A percentile compares a stretch with the other conserved stretches of the same genome.
Conservation (phyloP, 2,888 invertebrate species). For the Andrena minutula region DNA sequence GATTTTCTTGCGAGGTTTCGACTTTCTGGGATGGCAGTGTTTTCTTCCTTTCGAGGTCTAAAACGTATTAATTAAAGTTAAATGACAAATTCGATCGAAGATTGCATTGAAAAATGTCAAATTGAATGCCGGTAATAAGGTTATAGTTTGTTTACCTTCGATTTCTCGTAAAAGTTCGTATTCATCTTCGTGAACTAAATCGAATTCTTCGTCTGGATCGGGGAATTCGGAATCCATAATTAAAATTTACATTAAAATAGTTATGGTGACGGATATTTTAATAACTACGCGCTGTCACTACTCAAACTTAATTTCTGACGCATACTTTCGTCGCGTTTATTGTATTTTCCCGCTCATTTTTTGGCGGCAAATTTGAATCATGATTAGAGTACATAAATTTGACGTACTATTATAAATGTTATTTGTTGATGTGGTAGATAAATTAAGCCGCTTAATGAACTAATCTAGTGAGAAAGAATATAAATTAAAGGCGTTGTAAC, state of each 20-base stretch:
- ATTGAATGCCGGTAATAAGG: constrained; percentile 19
- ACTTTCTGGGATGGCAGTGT: not conserved
- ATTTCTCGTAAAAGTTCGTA: constrained; percentile 81
- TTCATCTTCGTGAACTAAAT: constrained; percentile 82
- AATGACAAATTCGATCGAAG: not conserved
- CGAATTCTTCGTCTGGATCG: constrained; percentile 84
- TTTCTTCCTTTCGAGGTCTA: not conserved
- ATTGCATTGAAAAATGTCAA: not conserved
- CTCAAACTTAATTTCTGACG: not conserved
- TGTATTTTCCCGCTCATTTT: constrained; percentile 31
- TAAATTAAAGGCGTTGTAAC: too few species aligned
- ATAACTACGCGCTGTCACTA: not conserved
- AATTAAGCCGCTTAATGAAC: too few species aligned
- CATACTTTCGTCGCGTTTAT: not conserved
- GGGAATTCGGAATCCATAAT: constrained; percentile 82
- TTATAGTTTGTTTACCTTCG: constrained; percentile 73
- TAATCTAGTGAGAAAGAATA: too few species aligned
- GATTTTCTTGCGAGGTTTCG: not conserved
- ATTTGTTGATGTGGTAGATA: too few species aligned
- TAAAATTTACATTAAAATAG: constrained; percentile 1
- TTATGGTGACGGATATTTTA: not conserved
- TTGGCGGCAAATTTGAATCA: constrained; percentile 11
- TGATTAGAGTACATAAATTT: not conserved
- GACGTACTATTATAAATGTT: too few species aligned
- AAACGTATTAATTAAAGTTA: not conserved